Evolutionary conservation across 2,113 vertebrate species (phyloP), one percentile per base, ranked within the genome.

Genomic region (Centropus unirufus): DNA sequence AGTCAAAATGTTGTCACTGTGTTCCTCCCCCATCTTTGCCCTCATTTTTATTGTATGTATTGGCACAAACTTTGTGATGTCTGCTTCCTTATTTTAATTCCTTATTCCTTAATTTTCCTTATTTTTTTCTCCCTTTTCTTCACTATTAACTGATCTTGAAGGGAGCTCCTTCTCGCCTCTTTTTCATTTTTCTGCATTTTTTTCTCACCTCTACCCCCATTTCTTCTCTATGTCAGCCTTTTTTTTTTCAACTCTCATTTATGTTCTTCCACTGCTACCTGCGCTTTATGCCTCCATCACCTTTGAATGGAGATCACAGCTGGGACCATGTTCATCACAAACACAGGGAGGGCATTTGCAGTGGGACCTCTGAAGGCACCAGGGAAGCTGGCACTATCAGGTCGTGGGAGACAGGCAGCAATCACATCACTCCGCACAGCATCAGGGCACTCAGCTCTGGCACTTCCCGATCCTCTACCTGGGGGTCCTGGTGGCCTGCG

Each of bases 301-400:
- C 34, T 79, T 15, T 57, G 58, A 44, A 44, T 2, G 40, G 29
- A 93, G 69, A 59, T 52, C 57, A 8, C 1, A 3, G 51, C 77
- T 81, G 54, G n/a, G 87, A 59, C 72, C 52, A 16, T 0, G 0
- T 16, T 66, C 32, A 44, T 2, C 59, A 67, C 76, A 40, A 63
- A 34, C 0, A 0, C 47, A 57, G 14, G 11, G 30, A 14, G 5
- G 83, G 32, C 0, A 0, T 68, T n/a, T 66, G 66, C 46, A 83
- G 42, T 17, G 21, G 52, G 42, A 84, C 6, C 6, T 42, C 29
- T 14, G 67, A 57, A 66, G 74, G 30, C 40, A 87, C 57, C 34
- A 47, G 77, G 57, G 69, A 47, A 22, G 39, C 29, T 87, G 64
- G 52, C 83, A 81, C 22, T 51, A 12, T 16, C 6, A 63, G 13